phyloP scores from a whole-genome alignment of 37 sponge, comb jelly and placozoan species.

The Diacarnus erythraeanus region DNA sequence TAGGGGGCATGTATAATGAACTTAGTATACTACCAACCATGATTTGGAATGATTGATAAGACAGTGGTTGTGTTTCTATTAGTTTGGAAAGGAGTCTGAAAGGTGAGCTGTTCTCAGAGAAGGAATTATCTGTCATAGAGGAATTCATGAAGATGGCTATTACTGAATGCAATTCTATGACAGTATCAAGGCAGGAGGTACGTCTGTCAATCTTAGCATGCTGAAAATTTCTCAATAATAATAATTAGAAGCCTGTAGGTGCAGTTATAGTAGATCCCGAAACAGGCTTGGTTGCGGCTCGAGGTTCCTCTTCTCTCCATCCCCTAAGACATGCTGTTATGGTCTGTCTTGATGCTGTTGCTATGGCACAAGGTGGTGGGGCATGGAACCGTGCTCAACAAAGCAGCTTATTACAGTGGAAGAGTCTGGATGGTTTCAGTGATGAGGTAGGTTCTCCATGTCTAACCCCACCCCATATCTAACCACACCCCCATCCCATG shows the following conservation, averaged over 20 bases:
- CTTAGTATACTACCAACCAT: no score
- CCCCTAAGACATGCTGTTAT: conserved; percentile 88
- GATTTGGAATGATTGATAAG: no score
- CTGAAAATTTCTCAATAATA: no score
- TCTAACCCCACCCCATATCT: not conserved
- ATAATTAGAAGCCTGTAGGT: conserved; percentile 47
- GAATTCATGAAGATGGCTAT: conserved; percentile 74
- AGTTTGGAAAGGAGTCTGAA: conserved; percentile 65
- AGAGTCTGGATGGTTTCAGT: not conserved
- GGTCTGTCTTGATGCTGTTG: conserved; percentile 84
- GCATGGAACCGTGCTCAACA: conserved; percentile 27
- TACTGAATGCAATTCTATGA: not conserved
- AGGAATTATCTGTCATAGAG: conserved; percentile 43
- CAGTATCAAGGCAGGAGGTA: not conserved
- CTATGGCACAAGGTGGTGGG: conserved; percentile 77
- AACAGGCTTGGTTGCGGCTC: conserved; percentile 50
- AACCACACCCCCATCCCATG: no score
- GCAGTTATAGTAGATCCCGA: conserved; percentile 81
- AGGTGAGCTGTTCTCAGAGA: conserved; percentile 46
- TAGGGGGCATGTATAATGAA: no score
- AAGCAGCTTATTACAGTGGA: not conserved
- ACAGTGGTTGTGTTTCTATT: no score
- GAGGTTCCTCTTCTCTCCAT: conserved; percentile 30
- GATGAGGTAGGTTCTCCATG: not conserved
- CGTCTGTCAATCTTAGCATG: no score